Conservation (phyloP, 92 coral and sea anemone genomes). For the Virgularia gustaviana region DNA sequence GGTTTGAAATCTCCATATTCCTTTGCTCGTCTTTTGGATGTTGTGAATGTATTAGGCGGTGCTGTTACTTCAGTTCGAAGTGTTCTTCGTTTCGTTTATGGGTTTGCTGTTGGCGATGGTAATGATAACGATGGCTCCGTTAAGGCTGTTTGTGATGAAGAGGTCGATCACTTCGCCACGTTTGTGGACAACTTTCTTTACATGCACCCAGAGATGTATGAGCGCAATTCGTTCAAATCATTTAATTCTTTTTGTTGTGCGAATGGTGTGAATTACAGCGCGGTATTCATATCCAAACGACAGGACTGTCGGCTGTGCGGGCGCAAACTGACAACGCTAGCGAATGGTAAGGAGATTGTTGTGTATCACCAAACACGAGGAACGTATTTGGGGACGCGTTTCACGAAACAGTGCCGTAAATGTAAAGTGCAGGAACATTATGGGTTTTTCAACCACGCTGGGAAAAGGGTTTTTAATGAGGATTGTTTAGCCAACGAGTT, state of each 20-base stretch:
- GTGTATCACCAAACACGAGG: conserved; percentile 27
- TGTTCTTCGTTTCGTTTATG: not conserved
- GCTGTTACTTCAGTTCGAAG: not conserved
- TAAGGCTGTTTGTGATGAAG: not conserved
- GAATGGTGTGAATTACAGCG: not conserved
- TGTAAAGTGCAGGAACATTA: conserved; percentile 45
- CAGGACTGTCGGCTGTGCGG: not conserved
- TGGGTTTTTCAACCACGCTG: conserved; percentile 25
- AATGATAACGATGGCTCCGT: not conserved
- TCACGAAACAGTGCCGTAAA: conserved; percentile 33
- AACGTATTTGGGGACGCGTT: conserved; percentile 35
- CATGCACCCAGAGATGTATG: not conserved
- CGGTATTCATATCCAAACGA: not conserved
- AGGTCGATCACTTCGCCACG: not conserved
- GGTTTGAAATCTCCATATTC: too few relatives aligned
- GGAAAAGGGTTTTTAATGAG: conserved; percentile 2
- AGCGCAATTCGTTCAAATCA: not conserved
- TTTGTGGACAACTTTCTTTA: not conserved
- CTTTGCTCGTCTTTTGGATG: not conserved
- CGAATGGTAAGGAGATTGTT: conserved; percentile 22
- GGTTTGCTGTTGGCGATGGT: not conserved
- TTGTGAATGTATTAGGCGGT: not conserved
- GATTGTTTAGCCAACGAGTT: not conserved
- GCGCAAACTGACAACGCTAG: not conserved
- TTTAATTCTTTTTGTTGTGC: not conserved